Percentiles rank a stretch among this genome's conserved stretches.
These are phyloP conservation scores for Halcyon smyrnensis DNA, from an alignment of 2,797 vertebrate genomes.

Conservation along the genomic window DNA sequence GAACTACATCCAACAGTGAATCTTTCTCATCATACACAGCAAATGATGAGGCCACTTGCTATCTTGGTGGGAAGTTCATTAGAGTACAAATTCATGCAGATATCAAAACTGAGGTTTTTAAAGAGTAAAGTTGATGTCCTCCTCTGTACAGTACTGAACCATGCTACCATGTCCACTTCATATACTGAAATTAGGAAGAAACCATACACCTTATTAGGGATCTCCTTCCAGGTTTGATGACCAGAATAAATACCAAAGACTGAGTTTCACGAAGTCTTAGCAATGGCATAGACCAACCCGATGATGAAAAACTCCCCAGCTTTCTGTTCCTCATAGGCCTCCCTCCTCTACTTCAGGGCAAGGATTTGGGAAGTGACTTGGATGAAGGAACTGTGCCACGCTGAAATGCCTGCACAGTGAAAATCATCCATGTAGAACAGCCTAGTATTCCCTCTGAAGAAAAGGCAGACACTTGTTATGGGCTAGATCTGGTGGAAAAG, in stretches of 20 bases:
- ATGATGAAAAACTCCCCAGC: background rate
- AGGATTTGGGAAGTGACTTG: background rate
- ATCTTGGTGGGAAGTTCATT: background rate
- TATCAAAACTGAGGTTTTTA: background rate
- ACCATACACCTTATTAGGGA: background rate
- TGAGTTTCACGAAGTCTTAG: background rate
- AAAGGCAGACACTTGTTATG: background rate
- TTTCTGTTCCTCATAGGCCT: background rate
- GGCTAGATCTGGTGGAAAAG: background rate
- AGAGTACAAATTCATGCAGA: background rate
- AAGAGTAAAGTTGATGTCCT: background rate
- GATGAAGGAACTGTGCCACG: background rate
- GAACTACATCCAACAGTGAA: background rate
- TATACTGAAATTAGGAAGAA: background rate
- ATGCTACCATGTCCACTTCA: background rate
- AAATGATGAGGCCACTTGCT: background rate
- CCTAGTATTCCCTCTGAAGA: background rate
- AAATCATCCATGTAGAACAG: background rate
- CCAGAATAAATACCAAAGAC: background rate
- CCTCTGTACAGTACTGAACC: background rate
- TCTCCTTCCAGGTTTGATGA: background rate
- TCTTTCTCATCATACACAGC: background rate
- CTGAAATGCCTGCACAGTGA: background rate
- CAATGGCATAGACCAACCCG: background rate
- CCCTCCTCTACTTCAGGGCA: background rate